Percentiles rank a stretch among this genome's conserved stretches.
Conservation (phyloP, 2,888 invertebrate genomes). For the Lumbricus terrestris region DNA sequence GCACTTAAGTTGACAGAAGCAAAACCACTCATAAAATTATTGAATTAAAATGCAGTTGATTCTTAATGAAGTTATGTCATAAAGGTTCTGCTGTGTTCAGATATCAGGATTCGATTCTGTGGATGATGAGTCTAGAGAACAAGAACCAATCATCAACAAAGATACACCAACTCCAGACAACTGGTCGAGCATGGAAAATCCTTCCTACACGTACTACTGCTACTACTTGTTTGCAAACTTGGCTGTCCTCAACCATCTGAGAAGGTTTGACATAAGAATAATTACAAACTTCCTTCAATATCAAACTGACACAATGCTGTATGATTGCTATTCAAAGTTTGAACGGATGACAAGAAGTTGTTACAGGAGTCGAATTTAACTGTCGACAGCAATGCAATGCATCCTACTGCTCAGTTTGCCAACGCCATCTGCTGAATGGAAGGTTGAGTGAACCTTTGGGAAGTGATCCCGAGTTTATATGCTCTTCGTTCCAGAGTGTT, state of each 20-base stretch:
- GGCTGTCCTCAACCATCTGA: slow-evolving; percentile 88
- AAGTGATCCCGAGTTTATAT: no score
- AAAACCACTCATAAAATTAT: background rate
- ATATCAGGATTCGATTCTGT: slow-evolving; percentile 97
- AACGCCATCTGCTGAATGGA: no score
- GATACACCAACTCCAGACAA: slow-evolving; percentile 70
- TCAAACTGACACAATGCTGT: no score
- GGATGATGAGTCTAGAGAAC: slow-evolving; percentile 98
- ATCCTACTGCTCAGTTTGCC: no score
- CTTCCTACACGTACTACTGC: slow-evolving; percentile 95
- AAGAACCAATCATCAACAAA: slow-evolving; percentile 83
- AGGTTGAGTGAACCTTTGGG: no score
- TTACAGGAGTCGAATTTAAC: no score
- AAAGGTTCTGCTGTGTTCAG: slow-evolving; percentile 61
- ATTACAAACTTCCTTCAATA: no score
- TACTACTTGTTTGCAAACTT: slow-evolving; percentile 99
- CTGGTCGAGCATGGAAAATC: slow-evolving; percentile 90
- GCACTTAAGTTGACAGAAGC: no score
- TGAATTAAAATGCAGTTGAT: background rate
- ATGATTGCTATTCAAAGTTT: no score
- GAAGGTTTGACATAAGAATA: slow-evolving; percentile 65
- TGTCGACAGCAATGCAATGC: no score
- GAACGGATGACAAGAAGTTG: no score
- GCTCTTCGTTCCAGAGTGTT: no score
- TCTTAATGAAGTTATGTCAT: background rate